Conservation (phyloP, 2,113 vertebrate species). For the Pardalotus punctatus region DNA sequence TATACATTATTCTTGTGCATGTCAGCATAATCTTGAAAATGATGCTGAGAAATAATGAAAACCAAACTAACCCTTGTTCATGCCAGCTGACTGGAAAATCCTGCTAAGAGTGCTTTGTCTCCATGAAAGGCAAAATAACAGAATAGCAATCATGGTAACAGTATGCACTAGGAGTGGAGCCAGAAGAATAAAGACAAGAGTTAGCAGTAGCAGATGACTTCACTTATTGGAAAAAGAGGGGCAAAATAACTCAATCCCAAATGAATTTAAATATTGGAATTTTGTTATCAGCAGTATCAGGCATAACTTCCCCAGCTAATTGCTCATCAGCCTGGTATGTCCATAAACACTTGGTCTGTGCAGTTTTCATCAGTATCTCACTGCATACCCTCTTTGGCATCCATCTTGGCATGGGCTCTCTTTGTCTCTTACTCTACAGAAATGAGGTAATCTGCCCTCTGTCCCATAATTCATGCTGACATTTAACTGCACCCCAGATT, state of each 20-base stretch:
- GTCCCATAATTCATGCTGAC: background rate
- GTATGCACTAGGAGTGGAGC: slow-evolving; percentile 53
- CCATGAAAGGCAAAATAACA: slow-evolving; percentile 61
- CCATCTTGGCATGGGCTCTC: background rate
- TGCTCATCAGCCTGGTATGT: slow-evolving; percentile 54
- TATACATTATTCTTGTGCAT: slow-evolving; percentile 24
- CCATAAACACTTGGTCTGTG: background rate
- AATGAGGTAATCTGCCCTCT: background rate
- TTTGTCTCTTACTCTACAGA: background rate
- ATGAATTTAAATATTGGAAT: slow-evolving; percentile 26
- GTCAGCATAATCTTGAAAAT: slow-evolving; percentile 57
- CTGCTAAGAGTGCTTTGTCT: slow-evolving; percentile 53
- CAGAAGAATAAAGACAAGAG: slow-evolving; percentile 30
- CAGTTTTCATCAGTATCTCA: background rate
- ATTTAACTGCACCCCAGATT: background rate
- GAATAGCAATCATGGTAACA: slow-evolving; percentile 58
- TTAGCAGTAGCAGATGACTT: slow-evolving; percentile 66
- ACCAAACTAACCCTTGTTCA: slow-evolving; percentile 43
- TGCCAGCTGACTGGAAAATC: slow-evolving; percentile 65
- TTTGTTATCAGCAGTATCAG: slow-evolving; percentile 31
- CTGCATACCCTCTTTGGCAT: slow-evolving; percentile 5
- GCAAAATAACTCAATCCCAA: slow-evolving; percentile 32
- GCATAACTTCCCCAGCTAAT: slow-evolving; percentile 4
- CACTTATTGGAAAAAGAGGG: slow-evolving; percentile 18
- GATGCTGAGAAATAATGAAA: slow-evolving; percentile 61